Percentiles rank a stretch among this genome's conserved stretches.
Conservation (phyloP, 2,888 invertebrate genomes). For the Molanna angustata region DNA sequence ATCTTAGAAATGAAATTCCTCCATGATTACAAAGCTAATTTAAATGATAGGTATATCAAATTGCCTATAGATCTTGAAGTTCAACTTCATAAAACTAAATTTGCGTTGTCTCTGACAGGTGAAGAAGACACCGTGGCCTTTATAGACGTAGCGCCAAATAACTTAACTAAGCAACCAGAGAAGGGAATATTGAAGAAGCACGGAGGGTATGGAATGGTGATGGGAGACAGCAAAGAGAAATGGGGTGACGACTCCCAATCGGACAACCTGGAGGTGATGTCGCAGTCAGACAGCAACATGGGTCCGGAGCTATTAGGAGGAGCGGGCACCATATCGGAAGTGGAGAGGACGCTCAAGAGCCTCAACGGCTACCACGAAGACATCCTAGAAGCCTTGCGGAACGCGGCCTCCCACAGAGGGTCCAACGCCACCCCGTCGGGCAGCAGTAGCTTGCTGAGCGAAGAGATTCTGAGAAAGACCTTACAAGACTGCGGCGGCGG, state of each 20-base stretch:
- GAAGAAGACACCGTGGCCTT: constrained; percentile 79
- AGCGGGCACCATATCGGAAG: constrained; percentile 66
- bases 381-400: constrained; percentile 84
- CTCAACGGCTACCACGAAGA: constrained; percentile 89
- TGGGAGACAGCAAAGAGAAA: constrained; percentile 67
- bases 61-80: too few species aligned
- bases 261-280: constrained; percentile 66
- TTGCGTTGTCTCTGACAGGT: constrained; percentile 43
- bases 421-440: constrained; percentile 60
- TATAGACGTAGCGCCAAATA: constrained; percentile 76
- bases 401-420: constrained; percentile 72
- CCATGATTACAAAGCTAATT: too few species aligned
- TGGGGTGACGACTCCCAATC: constrained; percentile 73
- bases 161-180: constrained; percentile 75
- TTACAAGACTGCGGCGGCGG: constrained; percentile 59
- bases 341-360: constrained; percentile 82
- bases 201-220: constrained; percentile 68
- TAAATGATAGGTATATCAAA: too few species aligned
- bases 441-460: constrained; percentile 63
- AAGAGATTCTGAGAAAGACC: constrained; percentile 67
- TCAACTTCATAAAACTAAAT: not conserved
- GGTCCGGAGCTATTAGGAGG: constrained; percentile 54
- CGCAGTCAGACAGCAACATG: constrained; percentile 67
- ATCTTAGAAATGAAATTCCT: too few species aligned
- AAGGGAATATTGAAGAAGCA: constrained; percentile 91